A percentile compares a stretch with the other conserved stretches of the same genome.
Evolutionary conservation across 2,888 invertebrate genomes (phyloP).

Genomic region (Apodemia zela): DNA sequence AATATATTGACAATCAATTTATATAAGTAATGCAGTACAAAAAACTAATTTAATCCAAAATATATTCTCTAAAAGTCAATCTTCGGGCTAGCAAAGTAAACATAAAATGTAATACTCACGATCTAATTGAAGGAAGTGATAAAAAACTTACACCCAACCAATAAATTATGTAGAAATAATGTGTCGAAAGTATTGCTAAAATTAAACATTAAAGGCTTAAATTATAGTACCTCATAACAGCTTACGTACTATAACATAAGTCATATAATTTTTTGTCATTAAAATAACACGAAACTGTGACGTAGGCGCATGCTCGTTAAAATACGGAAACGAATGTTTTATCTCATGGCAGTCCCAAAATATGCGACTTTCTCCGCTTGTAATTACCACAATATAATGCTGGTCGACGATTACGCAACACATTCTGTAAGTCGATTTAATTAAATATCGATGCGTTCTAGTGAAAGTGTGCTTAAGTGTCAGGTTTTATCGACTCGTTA

Average conservation of each 20-base stretch:
- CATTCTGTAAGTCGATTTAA: constrained; percentile 46
- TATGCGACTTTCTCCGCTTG: constrained; percentile 66
- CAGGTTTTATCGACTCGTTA: constrained; percentile 29
- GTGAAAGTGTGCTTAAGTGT: constrained; percentile 53
- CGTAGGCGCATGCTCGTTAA: constrained; percentile 44
- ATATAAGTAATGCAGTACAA: too few species aligned
- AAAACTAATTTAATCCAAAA: too few species aligned
- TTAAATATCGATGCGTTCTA: constrained; percentile 38
- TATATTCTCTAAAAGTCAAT: neutral
- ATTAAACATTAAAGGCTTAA: neutral
- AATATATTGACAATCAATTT: too few species aligned
- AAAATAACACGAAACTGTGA: constrained; percentile 9
- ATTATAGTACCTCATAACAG: neutral
- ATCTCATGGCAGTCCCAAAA: constrained; percentile 58
- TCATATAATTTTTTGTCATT: constrained; percentile 2
- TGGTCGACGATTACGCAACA: constrained; percentile 43
- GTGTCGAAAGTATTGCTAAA: neutral
- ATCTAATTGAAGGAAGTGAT: neutral
- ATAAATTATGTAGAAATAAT: neutral
- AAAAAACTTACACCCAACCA: neutral
- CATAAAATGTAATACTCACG: neutral
- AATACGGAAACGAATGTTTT: constrained; percentile 47
- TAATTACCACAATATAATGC: constrained; percentile 54
- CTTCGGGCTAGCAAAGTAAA: neutral
- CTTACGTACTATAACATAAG: neutral